Conservation (phyloP, 2,797 vertebrate genomes). For the Tragelaphus eurycerus region DNA sequence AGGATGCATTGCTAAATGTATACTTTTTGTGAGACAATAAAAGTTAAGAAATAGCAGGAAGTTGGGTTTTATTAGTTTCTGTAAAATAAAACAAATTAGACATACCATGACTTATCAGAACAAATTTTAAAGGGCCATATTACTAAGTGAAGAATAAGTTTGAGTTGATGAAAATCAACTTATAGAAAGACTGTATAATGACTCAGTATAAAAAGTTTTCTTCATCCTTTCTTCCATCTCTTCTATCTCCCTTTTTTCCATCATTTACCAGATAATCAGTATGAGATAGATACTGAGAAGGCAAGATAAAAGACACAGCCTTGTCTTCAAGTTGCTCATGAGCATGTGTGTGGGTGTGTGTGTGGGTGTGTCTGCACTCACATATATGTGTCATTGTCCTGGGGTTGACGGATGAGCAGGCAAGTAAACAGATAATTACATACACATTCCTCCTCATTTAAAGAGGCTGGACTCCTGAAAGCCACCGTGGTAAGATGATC, state of each 20-base stretch:
- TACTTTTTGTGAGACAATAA: neutral
- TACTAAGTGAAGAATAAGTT: neutral
- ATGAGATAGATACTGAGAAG: neutral
- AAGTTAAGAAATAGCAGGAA: neutral
- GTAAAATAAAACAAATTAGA: neutral
- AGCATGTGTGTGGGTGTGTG: neutral
- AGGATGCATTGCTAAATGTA: neutral
- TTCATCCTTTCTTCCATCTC: neutral
- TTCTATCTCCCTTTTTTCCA: neutral
- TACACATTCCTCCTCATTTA: neutral
- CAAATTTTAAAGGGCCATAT: neutral
- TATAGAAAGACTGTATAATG: neutral
- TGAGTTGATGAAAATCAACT: neutral
- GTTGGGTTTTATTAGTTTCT: neutral
- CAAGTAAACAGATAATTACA: neutral
- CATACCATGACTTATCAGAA: neutral
- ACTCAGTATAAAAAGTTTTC: neutral
- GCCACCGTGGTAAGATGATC: neutral
- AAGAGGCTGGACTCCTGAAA: neutral
- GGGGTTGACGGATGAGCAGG: neutral
- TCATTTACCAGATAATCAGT: neutral
- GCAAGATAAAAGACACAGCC: neutral
- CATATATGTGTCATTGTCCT: fast-evolving
- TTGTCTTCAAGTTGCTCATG: neutral
- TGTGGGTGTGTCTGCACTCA: no score